These are phyloP conservation scores for Alouatta palliata DNA, from an alignment of 2,113 vertebrate genomes.

Conservation along the genomic window DNA sequence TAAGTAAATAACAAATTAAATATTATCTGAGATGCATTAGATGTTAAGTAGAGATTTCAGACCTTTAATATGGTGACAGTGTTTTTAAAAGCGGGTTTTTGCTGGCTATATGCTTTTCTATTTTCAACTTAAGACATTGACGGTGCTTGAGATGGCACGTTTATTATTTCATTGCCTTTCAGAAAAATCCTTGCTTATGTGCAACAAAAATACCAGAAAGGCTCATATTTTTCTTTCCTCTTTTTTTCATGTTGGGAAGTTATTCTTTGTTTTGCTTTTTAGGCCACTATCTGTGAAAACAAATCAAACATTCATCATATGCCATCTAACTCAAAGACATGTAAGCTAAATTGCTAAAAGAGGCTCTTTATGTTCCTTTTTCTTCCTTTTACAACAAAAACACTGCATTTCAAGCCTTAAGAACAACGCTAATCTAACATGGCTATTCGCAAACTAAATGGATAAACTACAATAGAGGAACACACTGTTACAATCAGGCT, in stretches of 20 bases:
- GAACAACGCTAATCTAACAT: conserved; percentile 22
- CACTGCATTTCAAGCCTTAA: conserved; percentile 4
- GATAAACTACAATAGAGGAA: conserved; percentile 10
- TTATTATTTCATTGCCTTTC: conserved; percentile 50
- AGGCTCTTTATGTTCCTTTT: conserved; percentile 47
- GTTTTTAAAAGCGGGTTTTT: background rate
- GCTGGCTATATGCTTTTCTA: background rate
- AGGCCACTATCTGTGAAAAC: conserved; percentile 63
- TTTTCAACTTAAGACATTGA: conserved; percentile 27
- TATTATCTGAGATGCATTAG: background rate
- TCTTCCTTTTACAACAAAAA: conserved; percentile 45
- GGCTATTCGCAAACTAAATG: conserved; percentile 60
- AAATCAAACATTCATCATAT: conserved; percentile 70
- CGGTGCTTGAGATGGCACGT: background rate
- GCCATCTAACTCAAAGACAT: conserved; percentile 49
- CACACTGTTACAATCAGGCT: conserved; percentile 43
- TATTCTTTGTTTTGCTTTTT: conserved; percentile 61
- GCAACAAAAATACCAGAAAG: conserved; percentile 31
- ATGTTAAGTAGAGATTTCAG: background rate
- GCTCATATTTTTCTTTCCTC: background rate
- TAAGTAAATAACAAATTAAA: background rate
- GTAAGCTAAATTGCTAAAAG: conserved; percentile 55
- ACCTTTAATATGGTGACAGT: background rate
- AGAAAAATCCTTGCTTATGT: conserved; percentile 22
- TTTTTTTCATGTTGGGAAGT: conserved; percentile 25